Base-by-base conservation (phyloP, 2,113 vertebrate genomes). In the Tragelaphus scriptus region DNA sequence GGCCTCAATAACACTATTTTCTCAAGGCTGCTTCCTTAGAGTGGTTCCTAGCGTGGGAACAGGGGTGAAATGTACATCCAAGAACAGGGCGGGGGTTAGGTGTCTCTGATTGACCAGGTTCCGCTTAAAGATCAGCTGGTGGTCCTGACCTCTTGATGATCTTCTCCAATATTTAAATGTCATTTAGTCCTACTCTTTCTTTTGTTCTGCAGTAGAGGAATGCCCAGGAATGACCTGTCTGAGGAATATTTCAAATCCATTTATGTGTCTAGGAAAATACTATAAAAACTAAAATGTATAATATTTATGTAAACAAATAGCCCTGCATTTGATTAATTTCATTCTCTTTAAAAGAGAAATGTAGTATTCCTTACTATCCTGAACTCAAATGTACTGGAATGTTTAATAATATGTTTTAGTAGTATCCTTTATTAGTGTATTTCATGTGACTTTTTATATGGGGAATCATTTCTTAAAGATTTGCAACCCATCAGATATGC, bases 221-320 rank as follows among this genome's bases (percentile, higher is more conserved):
- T 86, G 32, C 25, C 87, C 32, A 61, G 32, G 19, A 16, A 61
- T 88, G 44, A 40, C 17, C 63, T 19, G 12, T 17, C 14, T 91
- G 68, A 90, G 56, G 23, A 84, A 91, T 87, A 89, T 71, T 92
- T 94, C 90, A n/a, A 96, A 93, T 49, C 47, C 77, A 89, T 4
- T 61, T 80, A 53, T 59, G 56, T 93, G 87, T 71, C 94, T 88
- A 91, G 63, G 51, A 93, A 90, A 94, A 90, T 55, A 92, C 6
- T n/a, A 47, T 23, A 21, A 91, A 90, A 92, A 23, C 51, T 56
- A 79, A 93, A 90, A 92, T 77, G 28, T 84, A 25, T 80, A 85
- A 61, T 17, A 55, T 85, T 65, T 92, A 88, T 47, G 21, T 85
- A 63, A 91, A 90, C 63, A 85, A 87, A 93, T 51, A 23, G 58